Percentiles rank a stretch among this genome's conserved stretches.
These are phyloP conservation scores for Brotula barbata DNA, from an alignment of 2,797 vertebrate genomes.

Conservation along the genomic window DNA sequence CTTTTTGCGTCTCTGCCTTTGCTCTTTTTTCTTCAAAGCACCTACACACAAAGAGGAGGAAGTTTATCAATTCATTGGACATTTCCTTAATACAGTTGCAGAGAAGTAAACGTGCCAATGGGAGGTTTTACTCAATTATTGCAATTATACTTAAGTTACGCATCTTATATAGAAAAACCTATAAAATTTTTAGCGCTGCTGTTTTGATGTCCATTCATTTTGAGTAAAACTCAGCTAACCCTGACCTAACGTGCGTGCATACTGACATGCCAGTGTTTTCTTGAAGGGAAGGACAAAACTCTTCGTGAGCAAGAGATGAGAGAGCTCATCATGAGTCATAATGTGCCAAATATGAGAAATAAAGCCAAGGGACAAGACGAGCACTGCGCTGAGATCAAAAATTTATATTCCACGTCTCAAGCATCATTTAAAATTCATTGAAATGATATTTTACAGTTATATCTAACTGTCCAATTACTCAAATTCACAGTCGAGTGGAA, in stretches of 20 bases:
- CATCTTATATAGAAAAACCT: too few species aligned
- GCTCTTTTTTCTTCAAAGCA: not conserved
- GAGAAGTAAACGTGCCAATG: too few species aligned
- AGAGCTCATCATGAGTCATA: not conserved
- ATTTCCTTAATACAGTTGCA: too few species aligned
- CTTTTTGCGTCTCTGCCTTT: not conserved
- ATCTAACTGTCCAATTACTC: not conserved
- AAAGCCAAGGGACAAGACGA: not conserved
- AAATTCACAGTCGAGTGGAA: not conserved
- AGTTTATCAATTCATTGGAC: too few species aligned
- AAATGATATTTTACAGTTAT: not conserved
- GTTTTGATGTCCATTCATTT: too few species aligned
- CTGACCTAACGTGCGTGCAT: too few species aligned
- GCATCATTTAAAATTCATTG: constrained; percentile 9
- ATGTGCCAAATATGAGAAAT: not conserved
- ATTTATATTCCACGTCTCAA: not conserved
- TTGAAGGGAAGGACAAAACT: not conserved
- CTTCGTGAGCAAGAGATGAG: not conserved
- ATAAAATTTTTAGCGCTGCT: too few species aligned
- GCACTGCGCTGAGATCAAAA: constrained; percentile 1
- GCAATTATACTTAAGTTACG: too few species aligned
- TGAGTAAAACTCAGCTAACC: too few species aligned
- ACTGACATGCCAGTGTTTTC: not conserved
- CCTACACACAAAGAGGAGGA: too few species aligned
- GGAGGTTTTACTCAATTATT: too few species aligned